A percentile compares a stretch with the other conserved stretches of the same genome.
Evolutionary conservation across 2,113 vertebrate species (phyloP).

Genomic region (Symphodus melops): DNA sequence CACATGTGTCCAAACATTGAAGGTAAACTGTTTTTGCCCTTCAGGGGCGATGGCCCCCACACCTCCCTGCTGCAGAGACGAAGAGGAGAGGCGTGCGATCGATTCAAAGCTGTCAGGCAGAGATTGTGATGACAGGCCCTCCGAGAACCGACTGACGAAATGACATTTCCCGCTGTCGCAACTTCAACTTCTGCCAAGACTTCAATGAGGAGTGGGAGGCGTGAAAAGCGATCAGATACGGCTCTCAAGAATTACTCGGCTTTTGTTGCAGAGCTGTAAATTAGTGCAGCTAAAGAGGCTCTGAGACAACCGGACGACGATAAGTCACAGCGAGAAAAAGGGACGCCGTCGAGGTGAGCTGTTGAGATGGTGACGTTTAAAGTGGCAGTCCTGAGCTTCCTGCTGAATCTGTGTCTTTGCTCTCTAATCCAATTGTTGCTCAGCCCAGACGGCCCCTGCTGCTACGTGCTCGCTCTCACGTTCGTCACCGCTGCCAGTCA

Average conservation of each 20-base stretch:
- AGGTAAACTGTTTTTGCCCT: constrained; percentile 14
- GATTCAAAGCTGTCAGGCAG: constrained; percentile 49
- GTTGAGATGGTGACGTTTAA: neutral
- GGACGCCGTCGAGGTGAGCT: neutral
- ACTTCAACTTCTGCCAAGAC: constrained; percentile 45
- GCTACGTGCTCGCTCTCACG: neutral
- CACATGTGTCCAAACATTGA: neutral
- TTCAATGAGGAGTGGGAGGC: constrained; percentile 46
- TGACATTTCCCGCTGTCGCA: constrained; percentile 45
- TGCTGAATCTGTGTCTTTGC: constrained; percentile 1
- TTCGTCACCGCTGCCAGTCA: constrained; percentile 22
- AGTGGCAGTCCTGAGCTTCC: neutral
- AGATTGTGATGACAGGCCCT: constrained; percentile 48
- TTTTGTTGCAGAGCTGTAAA: constrained; percentile 12
- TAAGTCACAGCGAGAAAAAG: neutral
- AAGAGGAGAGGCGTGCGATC: constrained; percentile 21
- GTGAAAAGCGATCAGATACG: constrained; percentile 17
- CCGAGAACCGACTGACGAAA: constrained; percentile 39
- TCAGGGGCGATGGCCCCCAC: constrained; percentile 22
- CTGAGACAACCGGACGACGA: neutral
- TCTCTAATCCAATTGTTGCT: constrained; percentile 11
- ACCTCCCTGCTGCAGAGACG: constrained; percentile 9
- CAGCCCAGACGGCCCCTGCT: neutral
- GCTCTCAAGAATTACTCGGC: constrained; percentile 9
- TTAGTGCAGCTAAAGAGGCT: constrained; percentile 11